Evolutionary conservation across 2,797 vertebrate genomes (phyloP), one percentile per base, ranked within the genome.

Genomic region (Natrix natrix): DNA sequence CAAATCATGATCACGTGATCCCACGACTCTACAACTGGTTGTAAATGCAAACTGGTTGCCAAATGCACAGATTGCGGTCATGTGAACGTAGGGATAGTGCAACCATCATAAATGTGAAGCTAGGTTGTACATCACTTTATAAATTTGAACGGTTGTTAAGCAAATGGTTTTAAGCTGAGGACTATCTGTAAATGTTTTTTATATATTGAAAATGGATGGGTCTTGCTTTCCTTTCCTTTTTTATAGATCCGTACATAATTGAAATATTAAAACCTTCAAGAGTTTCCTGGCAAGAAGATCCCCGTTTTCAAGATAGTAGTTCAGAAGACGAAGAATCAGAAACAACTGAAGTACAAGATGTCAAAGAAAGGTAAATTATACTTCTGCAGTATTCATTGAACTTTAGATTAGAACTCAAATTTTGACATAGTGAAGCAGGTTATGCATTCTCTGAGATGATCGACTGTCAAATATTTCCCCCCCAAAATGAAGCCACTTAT

Each of bases 241-340:
- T 94, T 95, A 17, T 92, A 98, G 98, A 97, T 0, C 97, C 98
- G 43, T 99, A 99, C 32, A 92, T 96, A 92, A 86, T 96, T 48
- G 98, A 98, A 97, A 92, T 91, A 66, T 97, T 98, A 94, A 98
- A 98, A 93, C 96, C 96, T 0, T 94, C 97, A 3, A 98, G 98
- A 97, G 96, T 98, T 87, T 94, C 97, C 0, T 99, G 98, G 98
- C 98, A 98, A 93, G 98, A 97, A 95, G 98, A 99, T 94, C 97
- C 97, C 59, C 97, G 96, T 95, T 98, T 99, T 96, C 98, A 98
- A 83, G 99, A 99, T 95, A 99, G 98, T 97, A 99, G 98, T 97
- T 99, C 98, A 3, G 99, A 98, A 0, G 98, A 98, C 1, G 98
- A 98, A 1, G 96, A 98, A 5, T 57, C 96, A 8, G 97, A 98